Percentiles rank a stretch among this genome's conserved stretches.
Evolutionary conservation across 2,113 vertebrate genomes (phyloP).

Genomic region (Pantherophis guttatus): DNA sequence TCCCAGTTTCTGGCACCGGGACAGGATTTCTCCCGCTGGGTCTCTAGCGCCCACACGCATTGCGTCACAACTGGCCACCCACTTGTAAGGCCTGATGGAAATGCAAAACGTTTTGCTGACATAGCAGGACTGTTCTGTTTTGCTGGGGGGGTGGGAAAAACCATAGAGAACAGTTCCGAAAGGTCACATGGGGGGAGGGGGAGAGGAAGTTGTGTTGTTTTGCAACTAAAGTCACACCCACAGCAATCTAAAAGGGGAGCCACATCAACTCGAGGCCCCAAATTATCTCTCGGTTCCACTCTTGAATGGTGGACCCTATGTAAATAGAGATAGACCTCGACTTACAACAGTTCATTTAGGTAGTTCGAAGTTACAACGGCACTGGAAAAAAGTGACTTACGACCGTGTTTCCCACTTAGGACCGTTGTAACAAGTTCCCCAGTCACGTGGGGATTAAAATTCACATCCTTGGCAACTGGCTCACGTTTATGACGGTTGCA

Average conservation of each 20-base stretch:
- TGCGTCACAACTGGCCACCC: background rate
- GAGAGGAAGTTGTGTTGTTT: background rate
- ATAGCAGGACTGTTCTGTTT: background rate
- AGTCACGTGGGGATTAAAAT: too few species aligned
- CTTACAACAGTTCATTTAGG: too few species aligned
- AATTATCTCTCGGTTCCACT: background rate
- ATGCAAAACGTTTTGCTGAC: background rate
- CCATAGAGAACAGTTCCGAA: background rate
- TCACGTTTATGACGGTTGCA: too few species aligned
- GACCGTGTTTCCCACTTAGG: too few species aligned
- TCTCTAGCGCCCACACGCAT: fast-evolving
- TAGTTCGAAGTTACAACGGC: background rate
- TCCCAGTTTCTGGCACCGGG: fast-evolving
- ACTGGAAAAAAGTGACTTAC: too few species aligned
- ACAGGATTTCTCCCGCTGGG: fast-evolving
- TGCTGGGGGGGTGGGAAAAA: background rate
- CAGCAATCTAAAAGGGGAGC: background rate
- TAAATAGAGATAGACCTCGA: background rate
- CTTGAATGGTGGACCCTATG: background rate
- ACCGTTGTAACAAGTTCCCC: too few species aligned
- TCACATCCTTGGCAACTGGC: too few species aligned
- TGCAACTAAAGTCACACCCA: background rate
- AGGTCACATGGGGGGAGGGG: background rate
- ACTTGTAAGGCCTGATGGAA: background rate
- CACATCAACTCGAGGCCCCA: background rate